phyloP scores from a whole-genome alignment of 2,797 vertebrate genomes.

The Silurus lanzhouensis region DNA sequence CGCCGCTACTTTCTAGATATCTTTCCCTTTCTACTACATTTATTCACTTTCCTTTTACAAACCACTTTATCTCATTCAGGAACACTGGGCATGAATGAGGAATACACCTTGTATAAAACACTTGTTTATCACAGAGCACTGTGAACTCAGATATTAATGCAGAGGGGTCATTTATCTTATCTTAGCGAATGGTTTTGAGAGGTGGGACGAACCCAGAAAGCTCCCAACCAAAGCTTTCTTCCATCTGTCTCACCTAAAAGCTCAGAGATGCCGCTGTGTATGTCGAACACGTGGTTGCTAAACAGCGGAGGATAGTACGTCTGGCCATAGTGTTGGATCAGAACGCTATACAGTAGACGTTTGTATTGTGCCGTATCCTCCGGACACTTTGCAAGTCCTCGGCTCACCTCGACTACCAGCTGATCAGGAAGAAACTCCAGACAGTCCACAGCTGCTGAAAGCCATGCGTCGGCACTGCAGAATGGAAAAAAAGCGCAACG shows the following conservation, averaged over 20 bases:
- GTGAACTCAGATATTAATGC: background rate
- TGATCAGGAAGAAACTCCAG: slow-evolving; percentile 92
- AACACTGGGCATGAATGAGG: background rate
- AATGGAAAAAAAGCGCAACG: background rate
- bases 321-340: slow-evolving; percentile 84
- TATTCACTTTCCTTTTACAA: background rate
- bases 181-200: background rate
- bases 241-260: slow-evolving; percentile 81
- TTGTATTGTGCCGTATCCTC: slow-evolving; percentile 82
- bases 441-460: slow-evolving; percentile 90
- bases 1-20: background rate
- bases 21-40: background rate
- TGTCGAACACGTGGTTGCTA: slow-evolving; percentile 86
- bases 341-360: slow-evolving; percentile 82
- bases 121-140: background rate
- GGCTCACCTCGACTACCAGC: slow-evolving; percentile 89
- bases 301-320: slow-evolving; percentile 81
- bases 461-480: slow-evolving; percentile 90
- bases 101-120: background rate
- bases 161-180: background rate
- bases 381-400: slow-evolving; percentile 80
- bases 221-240: background rate
- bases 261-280: slow-evolving; percentile 91
- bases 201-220: background rate
- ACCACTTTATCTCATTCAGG: background rate